A percentile compares a stretch with the other conserved stretches of the same genome.
These are phyloP conservation scores for Rotaria socialis DNA, from an alignment of 2,888 invertebrate genomes.

Conservation along the genomic window DNA sequence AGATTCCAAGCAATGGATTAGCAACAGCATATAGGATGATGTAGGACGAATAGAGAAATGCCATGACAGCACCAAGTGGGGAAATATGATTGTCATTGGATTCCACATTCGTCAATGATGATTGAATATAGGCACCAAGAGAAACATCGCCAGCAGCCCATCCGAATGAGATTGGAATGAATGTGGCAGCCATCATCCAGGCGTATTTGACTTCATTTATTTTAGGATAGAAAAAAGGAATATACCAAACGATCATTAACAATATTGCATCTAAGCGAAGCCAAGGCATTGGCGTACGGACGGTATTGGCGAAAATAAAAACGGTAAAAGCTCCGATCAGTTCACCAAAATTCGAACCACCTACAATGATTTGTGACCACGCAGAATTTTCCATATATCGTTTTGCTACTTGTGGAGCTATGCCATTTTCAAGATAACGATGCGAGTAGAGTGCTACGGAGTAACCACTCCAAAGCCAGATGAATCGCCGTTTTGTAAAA, in stretches of 20 bases:
- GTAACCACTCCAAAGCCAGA: background rate
- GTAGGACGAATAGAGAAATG: slow-evolving; percentile 6
- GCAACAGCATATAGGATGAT: background rate
- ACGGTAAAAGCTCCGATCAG: background rate
- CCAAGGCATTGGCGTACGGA: too few relatives aligned
- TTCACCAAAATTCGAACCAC: background rate
- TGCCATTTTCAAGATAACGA: slow-evolving; percentile 15
- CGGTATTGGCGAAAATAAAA: too few relatives aligned
- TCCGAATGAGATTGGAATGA: slow-evolving; percentile 22
- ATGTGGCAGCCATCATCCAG: background rate
- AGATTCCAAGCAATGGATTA: slow-evolving; percentile 14
- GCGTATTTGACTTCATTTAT: background rate
- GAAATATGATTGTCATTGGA: too few relatives aligned
- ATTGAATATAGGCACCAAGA: slow-evolving; percentile 23
- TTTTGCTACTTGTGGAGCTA: slow-evolving; percentile 1
- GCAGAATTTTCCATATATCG: slow-evolving; percentile 1
- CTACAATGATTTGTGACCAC: slow-evolving; percentile 27
- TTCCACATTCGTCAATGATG: too few relatives aligned
- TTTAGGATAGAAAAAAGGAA: background rate
- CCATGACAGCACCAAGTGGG: background rate
- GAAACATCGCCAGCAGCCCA: slow-evolving; percentile 28
- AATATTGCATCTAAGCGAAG: background rate
- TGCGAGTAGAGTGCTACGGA: background rate
- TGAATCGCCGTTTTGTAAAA: too few relatives aligned
- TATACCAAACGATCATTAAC: slow-evolving; percentile 19